A percentile compares a stretch with the other conserved stretches of the same genome.
Evolutionary conservation across 2,888 invertebrate species (phyloP).

Genomic region (Cylloceria caligata): DNA sequence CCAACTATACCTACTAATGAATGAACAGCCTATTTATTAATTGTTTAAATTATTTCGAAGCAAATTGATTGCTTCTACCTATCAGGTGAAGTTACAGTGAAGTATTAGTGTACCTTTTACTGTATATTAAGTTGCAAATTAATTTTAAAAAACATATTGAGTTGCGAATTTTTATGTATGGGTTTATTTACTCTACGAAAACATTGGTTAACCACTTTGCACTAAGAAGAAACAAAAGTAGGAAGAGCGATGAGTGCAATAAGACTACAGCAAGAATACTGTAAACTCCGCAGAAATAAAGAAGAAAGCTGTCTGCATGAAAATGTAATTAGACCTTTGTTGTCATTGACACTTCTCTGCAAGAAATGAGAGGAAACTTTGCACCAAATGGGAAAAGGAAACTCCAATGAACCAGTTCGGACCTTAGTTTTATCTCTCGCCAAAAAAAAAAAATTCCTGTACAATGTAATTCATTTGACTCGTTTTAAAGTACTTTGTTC

Average conservation of each 20-base stretch:
- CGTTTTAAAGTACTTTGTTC: background rate
- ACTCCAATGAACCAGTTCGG: background rate
- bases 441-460: background rate
- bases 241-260: conserved; percentile 59
- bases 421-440: too few relatives aligned
- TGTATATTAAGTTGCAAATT: background rate
- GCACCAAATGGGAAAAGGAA: background rate
- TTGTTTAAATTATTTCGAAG: too few relatives aligned
- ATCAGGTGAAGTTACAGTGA: background rate
- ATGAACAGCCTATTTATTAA: too few relatives aligned
- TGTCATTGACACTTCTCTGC: background rate
- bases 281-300: conserved; percentile 76
- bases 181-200: background rate
- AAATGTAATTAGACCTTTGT: conserved; percentile 78
- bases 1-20: too few relatives aligned
- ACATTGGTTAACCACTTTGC: background rate
- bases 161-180: background rate
- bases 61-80: background rate
- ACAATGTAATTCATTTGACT: background rate
- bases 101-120: background rate
- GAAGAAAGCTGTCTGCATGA: conserved; percentile 80
- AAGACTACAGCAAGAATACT: conserved; percentile 47
- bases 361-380: background rate
- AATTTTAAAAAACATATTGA: background rate
- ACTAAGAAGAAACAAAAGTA: conserved; percentile 53